Percentiles rank a stretch among this genome's conserved stretches.
Evolutionary conservation across 1,140 invertebrate genomes (phyloP).

Genomic region (Drosophila pachea): DNA sequence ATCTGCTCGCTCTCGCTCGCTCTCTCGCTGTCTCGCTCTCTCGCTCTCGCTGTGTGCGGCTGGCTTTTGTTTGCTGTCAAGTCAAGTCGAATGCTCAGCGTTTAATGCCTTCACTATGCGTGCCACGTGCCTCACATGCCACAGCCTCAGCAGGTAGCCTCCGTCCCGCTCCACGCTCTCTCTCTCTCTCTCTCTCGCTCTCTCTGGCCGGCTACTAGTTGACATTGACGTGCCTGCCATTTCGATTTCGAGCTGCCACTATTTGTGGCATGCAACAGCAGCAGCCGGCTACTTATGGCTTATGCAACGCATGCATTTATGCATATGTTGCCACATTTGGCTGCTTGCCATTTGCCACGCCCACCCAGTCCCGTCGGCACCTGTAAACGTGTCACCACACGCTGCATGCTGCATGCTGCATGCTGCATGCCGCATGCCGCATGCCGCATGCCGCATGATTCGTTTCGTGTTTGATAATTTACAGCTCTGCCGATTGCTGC

Average conservation of each 20-base stretch:
- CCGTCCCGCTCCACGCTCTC: neutral
- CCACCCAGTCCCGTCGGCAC: too few species aligned
- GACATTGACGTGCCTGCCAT: conserved; percentile 22
- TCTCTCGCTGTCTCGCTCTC: neutral
- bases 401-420: neutral
- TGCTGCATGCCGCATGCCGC: conserved; percentile 12
- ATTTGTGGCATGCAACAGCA: conserved; percentile 21
- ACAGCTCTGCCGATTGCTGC: conserved; percentile 67
- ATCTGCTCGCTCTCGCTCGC: conserved; percentile 10
- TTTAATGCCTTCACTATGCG: conserved; percentile 12
- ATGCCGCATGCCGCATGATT: conserved; percentile 33
- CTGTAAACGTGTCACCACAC: neutral
- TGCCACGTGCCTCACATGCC: conserved; percentile 14
- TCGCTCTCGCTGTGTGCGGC: neutral
- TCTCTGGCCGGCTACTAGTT: neutral
- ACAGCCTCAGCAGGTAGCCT: conserved; percentile 18
- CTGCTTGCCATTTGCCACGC: neutral
- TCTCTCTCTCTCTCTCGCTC: neutral
- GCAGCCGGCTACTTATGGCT: conserved; percentile 5
- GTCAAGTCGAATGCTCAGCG: conserved; percentile 12
- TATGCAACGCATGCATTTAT: neutral
- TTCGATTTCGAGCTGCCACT: conserved; percentile 21
- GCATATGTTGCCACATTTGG: neutral
- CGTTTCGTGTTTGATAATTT: conserved; percentile 65
- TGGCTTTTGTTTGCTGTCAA: conserved; percentile 3